Evolutionary conservation across 2,113 vertebrate genomes (phyloP).

Genomic region (Scalopus aquaticus): DNA sequence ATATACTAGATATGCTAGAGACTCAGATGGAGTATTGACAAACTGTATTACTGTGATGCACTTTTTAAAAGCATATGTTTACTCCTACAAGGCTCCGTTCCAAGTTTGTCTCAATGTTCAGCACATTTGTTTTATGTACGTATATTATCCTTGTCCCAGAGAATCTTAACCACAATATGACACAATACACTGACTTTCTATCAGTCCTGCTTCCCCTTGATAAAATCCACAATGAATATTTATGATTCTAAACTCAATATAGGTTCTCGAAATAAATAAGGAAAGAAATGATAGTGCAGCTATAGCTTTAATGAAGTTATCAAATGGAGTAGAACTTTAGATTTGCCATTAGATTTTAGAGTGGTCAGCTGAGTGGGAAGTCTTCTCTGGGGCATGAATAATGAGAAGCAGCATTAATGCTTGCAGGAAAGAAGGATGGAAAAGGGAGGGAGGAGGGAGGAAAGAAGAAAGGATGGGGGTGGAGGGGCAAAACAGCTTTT

Average conservation of each 20-base stretch:
- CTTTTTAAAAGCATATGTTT: constrained; percentile 65
- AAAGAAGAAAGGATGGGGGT: background rate
- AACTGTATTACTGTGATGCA: constrained; percentile 42
- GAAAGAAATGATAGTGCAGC: background rate
- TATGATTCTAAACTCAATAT: constrained; percentile 40
- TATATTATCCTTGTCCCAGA: constrained; percentile 3
- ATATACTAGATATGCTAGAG: constrained; percentile 1
- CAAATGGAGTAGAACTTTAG: constrained; percentile 12
- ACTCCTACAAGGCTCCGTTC: background rate
- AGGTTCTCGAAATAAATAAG: constrained; percentile 31
- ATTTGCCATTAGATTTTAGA: constrained; percentile 32
- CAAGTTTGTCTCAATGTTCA: constrained; percentile 30
- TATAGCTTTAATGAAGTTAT: constrained; percentile 23
- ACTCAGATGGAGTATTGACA: background rate
- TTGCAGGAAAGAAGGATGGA: background rate
- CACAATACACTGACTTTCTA: background rate
- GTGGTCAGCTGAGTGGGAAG: background rate
- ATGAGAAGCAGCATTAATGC: background rate
- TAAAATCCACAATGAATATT: constrained; percentile 51
- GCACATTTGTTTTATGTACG: constrained; percentile 50
- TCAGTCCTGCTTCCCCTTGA: constrained; percentile 10
- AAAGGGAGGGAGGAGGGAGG: fast-evolving
- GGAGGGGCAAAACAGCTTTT: background rate
- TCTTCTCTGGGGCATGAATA: background rate
- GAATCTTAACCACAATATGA: background rate